Conservation (phyloP, 2,888 invertebrate species). For the Tenthredo scrophulariae region DNA sequence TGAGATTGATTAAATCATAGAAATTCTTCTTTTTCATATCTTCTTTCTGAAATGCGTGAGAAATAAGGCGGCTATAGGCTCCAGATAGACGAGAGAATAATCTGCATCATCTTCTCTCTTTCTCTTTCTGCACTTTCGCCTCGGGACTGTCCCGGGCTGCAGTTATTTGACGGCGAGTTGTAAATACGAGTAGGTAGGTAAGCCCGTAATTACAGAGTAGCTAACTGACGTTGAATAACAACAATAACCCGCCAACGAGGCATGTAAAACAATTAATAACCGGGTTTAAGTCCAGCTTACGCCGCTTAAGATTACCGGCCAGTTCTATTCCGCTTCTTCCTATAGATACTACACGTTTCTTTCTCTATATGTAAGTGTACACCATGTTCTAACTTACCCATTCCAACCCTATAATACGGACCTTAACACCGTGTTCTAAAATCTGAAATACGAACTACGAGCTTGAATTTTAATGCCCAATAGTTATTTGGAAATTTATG, state of each 20-base stretch:
- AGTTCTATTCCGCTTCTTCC: neutral
- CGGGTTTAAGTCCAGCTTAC: constrained; percentile 37
- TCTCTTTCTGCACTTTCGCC: constrained; percentile 1
- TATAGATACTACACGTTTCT: constrained; percentile 1
- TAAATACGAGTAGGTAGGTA: constrained; percentile 30
- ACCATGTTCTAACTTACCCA: neutral
- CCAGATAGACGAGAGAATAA: neutral
- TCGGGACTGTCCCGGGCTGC: constrained; percentile 16
- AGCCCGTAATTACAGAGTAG: constrained; percentile 47
- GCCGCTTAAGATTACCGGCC: constrained; percentile 29
- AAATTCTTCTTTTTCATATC: neutral
- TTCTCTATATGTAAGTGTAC: neutral
- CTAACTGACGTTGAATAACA: constrained; percentile 48
- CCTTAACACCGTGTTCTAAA: constrained; percentile 44
- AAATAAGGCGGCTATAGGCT: neutral
- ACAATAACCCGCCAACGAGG: constrained; percentile 50
- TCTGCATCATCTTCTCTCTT: neutral
- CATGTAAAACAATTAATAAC: constrained; percentile 50
- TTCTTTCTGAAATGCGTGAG: neutral
- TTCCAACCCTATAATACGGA: constrained; percentile 48
- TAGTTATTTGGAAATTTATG: neutral
- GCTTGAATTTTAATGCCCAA: neutral
- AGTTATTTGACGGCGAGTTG: constrained; percentile 23
- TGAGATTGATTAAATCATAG: neutral
- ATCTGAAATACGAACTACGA: neutral